phyloP scores from a whole-genome alignment of 2,113 vertebrate species.

The Seriola rivoliana region DNA sequence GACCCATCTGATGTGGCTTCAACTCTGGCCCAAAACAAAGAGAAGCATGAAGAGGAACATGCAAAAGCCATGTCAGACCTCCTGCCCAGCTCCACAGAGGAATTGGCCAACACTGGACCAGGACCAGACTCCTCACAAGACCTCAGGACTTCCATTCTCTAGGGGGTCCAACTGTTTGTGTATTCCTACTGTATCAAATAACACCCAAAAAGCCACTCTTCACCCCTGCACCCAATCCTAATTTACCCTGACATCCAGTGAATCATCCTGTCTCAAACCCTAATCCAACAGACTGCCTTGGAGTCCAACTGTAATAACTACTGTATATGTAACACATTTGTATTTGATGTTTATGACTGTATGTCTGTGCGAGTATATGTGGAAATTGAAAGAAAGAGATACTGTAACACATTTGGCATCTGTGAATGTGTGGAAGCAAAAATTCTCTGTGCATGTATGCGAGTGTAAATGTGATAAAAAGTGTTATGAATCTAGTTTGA shows the following conservation, averaged over 20 bases:
- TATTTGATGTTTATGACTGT: slow-evolving; percentile 35
- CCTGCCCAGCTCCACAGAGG: slow-evolving; percentile 42
- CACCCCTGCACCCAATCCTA: neutral
- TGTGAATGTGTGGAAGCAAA: slow-evolving; percentile 18
- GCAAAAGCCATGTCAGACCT: slow-evolving; percentile 66
- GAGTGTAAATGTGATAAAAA: slow-evolving; percentile 30
- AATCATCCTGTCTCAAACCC: slow-evolving; percentile 8
- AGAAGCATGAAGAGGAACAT: slow-evolving; percentile 51
- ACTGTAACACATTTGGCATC: slow-evolving; percentile 14
- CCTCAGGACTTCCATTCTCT: slow-evolving; percentile 72
- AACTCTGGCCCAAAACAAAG: slow-evolving; percentile 55
- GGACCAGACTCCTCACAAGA: slow-evolving; percentile 68
- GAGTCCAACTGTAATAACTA: slow-evolving; percentile 28
- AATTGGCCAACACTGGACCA: slow-evolving; percentile 37
- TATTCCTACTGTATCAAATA: slow-evolving; percentile 21
- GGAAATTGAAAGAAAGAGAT: neutral
- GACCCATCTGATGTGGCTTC: slow-evolving; percentile 62
- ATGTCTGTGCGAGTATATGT: slow-evolving; percentile 27
- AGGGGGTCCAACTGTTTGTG: slow-evolving; percentile 16
- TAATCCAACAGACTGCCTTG: slow-evolving; percentile 28
- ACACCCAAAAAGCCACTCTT: slow-evolving; percentile 38
- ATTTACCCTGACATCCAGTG: neutral
- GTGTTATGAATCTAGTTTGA: slow-evolving; percentile 17
- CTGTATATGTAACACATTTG: slow-evolving; percentile 45
- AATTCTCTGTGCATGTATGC: slow-evolving; percentile 1